Evolutionary conservation across 2,113 vertebrate species (phyloP), one percentile per base, ranked within the genome.

Genomic region (Notothenia rossii): DNA sequence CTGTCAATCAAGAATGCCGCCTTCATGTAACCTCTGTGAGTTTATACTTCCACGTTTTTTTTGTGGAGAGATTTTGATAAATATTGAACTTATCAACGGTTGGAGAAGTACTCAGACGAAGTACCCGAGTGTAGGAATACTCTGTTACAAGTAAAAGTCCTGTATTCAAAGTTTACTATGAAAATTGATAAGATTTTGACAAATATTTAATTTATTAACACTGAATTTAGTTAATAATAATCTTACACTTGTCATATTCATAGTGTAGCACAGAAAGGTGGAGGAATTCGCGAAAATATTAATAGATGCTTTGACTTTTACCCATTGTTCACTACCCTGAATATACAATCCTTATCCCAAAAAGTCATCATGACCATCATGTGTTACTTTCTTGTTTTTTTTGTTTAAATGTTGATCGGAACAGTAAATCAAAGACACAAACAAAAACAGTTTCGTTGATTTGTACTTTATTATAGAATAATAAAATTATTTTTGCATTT

Each of bases 381-480:
- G 29, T 29, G 3, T 29, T 29, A 29, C 29, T 29, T 4, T 29
- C 29, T 29, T 29, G 3, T 3, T 29, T 29, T 29, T 29, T 29
- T 29, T 29, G 29, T 29, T 29, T 29, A 29, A 29, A 29, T 29
- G 12, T 4, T 48, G 0, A 58, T 36, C 7, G 15, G 8, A 49
- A 86, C 15, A 8, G 49, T 63, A 62, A 86, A 77, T 51, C 36
- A 67, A 61, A 77, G 15, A 50, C 56, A 87, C 29, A 76, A 60
- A 77, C 54, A 12, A 10, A 49, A 48, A 72, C 36, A 14, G 8
- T 70, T 82, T 70, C 59, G 73, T 89, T 95, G 73, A 90, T 84
- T 0, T 65, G 88, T 95, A 91, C 88, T 96, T 97, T 97, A 95
- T 96, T 96, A 86, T 95, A 93, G 93, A 96, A 93, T 96, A 95